phyloP scores from a whole-genome alignment of 2,113 vertebrate species.

The Saguinus midas region DNA sequence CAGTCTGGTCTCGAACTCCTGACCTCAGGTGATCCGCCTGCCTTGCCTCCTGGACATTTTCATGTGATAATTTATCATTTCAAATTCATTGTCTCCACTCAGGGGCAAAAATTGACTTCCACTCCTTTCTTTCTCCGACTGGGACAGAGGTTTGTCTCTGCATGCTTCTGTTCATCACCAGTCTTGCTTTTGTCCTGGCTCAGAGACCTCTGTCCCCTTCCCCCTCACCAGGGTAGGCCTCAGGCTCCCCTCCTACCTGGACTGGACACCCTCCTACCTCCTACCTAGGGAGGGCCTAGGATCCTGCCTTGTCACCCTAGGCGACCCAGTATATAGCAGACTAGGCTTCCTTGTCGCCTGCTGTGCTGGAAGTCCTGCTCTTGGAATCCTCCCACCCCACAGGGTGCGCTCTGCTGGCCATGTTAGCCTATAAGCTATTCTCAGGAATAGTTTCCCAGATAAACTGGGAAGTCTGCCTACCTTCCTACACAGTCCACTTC shows the following conservation, averaged over 20 bases:
- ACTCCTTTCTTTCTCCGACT: background rate
- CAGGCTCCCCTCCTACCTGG: background rate
- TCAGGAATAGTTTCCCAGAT: too few species aligned
- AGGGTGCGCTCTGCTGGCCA: background rate
- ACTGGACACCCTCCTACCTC: background rate
- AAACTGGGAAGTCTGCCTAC: background rate
- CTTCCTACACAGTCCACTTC: background rate
- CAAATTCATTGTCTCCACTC: background rate
- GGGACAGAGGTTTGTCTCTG: background rate
- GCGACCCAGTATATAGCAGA: too few species aligned
- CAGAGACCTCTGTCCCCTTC: background rate
- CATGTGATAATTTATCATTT: background rate
- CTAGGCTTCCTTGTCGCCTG: background rate
- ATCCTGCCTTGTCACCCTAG: accelerated
- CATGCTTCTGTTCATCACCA: background rate
- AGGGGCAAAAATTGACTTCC: too few species aligned
- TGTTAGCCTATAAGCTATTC: too few species aligned
- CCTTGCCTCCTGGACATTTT: background rate
- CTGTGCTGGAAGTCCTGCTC: background rate
- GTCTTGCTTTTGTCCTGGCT: background rate
- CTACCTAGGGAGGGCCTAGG: background rate
- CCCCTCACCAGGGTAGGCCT: background rate
- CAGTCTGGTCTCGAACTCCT: too few species aligned
- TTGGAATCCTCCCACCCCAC: background rate
- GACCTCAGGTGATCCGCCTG: too few species aligned